These are phyloP conservation scores for Eleginops maclovinus DNA, from an alignment of 2,113 vertebrate species.

Conservation along the genomic window DNA sequence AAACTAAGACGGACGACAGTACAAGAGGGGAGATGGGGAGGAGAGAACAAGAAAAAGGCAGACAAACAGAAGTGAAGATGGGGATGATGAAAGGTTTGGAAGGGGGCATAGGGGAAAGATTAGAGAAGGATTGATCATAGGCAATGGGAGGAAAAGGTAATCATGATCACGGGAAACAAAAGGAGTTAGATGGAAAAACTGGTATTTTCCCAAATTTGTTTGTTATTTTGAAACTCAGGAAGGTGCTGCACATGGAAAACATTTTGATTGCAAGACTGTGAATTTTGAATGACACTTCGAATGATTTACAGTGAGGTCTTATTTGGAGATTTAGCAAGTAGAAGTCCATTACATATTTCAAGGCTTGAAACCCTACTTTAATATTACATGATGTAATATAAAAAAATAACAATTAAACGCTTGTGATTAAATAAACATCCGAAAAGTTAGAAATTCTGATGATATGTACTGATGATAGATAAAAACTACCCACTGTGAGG, in stretches of 20 bases:
- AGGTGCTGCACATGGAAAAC: background rate
- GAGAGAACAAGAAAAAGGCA: background rate
- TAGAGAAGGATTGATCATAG: background rate
- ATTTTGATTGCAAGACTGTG: background rate
- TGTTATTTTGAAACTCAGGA: no score
- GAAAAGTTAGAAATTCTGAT: no score
- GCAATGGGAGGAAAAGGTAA: background rate
- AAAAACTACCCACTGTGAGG: no score
- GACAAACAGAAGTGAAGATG: background rate
- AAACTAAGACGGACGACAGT: background rate
- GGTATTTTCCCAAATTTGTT: background rate
- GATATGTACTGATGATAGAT: no score
- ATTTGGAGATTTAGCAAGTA: background rate
- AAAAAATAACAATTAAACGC: no score
- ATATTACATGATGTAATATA: no score
- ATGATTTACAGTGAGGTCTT: background rate
- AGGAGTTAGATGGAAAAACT: background rate
- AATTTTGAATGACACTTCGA: no score
- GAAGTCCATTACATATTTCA: no score
- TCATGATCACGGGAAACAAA: background rate
- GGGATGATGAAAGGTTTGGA: constrained; percentile 12
- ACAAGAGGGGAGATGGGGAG: background rate
- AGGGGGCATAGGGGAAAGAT: background rate
- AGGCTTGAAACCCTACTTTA: no score
- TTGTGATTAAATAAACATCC: no score